Evolutionary conservation across 1,140 invertebrate species (phyloP), one percentile per base, ranked within the genome.

Genomic region (Philaenus spumarius): DNA sequence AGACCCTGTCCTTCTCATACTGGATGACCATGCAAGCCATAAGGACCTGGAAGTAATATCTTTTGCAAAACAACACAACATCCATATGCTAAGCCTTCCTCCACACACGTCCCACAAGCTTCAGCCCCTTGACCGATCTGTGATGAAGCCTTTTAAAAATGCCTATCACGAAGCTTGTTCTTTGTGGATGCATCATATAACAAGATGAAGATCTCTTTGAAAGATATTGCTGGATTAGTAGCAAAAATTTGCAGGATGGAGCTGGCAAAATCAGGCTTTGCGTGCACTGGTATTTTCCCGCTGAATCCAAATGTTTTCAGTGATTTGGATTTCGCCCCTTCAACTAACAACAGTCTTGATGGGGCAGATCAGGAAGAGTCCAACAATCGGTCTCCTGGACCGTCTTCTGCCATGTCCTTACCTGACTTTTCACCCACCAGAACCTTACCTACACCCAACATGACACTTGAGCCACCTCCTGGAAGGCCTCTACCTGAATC

Each of bases 101-200:
- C 68, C n/a, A n/a, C n/a, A n/a, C n/a, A n/a, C n/a, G n/a, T n/a
- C n/a, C n/a, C n/a, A n/a, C n/a, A n/a, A n/a, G 47, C 61, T 73
- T 0, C 71, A 72, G 45, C 69, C 68, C 11, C 48, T 72, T 11
- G 69, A 75, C 55, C 53, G 69, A 40, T 51, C 66, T 11, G 67
- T 73, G 37, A 70, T 73, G 64, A 71, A 70, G 48, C 69, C 72
- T 48, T 58, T 75, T 6, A 72, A 71, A 67, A 37, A 67, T 59
- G 66, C 66, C 14, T 75, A 71, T 48, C 60, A 65, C 26, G 64
- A 56, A 47, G 37, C 43, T 48, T 48, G 46, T 22, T 19, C 46
- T 17, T 11, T 48, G 2, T 48, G 42, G 42, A 11, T 45, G 42
- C 6, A 15, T 6, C 7, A 45, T 45, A 45, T 45, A 6, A 12